Percentiles rank a stretch among this genome's conserved stretches.
Conservation (phyloP, 2,888 invertebrate species). For the Esperia sulphurella region DNA sequence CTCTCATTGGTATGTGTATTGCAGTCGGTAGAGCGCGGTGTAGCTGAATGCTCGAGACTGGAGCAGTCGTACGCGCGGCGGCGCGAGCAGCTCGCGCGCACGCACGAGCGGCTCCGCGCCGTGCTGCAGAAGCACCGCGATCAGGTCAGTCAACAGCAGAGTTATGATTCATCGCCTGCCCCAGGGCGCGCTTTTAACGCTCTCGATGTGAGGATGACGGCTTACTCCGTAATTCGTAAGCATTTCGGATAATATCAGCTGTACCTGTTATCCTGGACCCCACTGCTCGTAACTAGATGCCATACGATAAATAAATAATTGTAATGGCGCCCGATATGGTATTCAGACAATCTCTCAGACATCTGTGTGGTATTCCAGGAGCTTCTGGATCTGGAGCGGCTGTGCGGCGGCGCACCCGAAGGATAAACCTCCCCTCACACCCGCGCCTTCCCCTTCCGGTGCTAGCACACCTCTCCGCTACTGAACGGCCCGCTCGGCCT, state of each 20-base stretch:
- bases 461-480: not conserved
- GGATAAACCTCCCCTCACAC: constrained; percentile 32
- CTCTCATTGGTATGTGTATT: constrained; percentile 28
- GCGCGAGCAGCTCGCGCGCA: constrained; percentile 85
- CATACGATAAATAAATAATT: too few species aligned
- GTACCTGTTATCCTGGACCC: too few species aligned
- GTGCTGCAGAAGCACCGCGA: constrained; percentile 72
- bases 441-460: constrained; percentile 1
- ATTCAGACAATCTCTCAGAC: not conserved
- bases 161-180: too few species aligned
- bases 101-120: constrained; percentile 87
- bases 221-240: too few species aligned
- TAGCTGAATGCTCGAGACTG: constrained; percentile 91
- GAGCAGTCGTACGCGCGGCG: constrained; percentile 87
- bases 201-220: too few species aligned
- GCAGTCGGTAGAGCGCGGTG: constrained; percentile 92
- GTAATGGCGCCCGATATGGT: not conserved
- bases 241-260: too few species aligned
- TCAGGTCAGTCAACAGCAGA: constrained; percentile 39
- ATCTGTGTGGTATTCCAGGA: constrained; percentile 37
- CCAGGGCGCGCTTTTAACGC: too few species aligned
- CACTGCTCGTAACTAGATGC: not conserved
- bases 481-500: not conserved
- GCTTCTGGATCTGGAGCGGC: constrained; percentile 55
- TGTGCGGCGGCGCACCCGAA: constrained; percentile 60